phyloP scores from a whole-genome alignment of 2,888 invertebrate genomes.

The Leptopterna dolabrata region DNA sequence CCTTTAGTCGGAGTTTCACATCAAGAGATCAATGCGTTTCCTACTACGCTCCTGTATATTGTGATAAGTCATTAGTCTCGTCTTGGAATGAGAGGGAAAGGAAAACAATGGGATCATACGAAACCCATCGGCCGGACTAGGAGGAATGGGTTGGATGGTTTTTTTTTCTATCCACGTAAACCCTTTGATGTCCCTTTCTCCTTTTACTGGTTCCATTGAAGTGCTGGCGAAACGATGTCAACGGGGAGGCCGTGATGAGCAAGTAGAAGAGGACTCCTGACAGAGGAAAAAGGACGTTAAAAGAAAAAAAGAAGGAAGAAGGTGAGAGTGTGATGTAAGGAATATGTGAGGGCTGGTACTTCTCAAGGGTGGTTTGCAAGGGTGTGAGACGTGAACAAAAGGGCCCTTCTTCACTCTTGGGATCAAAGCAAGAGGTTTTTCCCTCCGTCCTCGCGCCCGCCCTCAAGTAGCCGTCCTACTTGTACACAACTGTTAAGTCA shows the following conservation, averaged over 20 bases:
- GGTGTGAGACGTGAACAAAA: slow-evolving; percentile 49
- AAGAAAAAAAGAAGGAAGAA: slow-evolving; percentile 3
- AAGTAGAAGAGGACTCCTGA: slow-evolving; percentile 7
- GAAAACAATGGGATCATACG: slow-evolving; percentile 39
- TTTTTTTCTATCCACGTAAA: neutral
- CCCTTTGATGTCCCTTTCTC: slow-evolving; percentile 21
- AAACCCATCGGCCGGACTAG: slow-evolving; percentile 1
- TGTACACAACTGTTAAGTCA: slow-evolving; percentile 48
- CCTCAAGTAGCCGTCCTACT: slow-evolving; percentile 49
- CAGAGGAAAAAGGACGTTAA: slow-evolving; percentile 5
- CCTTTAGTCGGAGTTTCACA: too few species aligned
- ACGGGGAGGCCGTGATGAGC: slow-evolving; percentile 37
- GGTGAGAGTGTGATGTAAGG: slow-evolving; percentile 42
- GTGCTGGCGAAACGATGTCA: slow-evolving; percentile 39
- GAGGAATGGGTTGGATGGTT: slow-evolving; percentile 26
- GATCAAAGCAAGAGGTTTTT: slow-evolving; percentile 46
- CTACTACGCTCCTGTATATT: neutral
- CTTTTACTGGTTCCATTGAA: slow-evolving; percentile 6
- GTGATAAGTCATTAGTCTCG: slow-evolving; percentile 25
- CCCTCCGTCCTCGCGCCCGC: slow-evolving; percentile 7
- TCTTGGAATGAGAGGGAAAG: neutral
- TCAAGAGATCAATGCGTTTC: neutral
- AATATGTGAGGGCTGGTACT: slow-evolving; percentile 27
- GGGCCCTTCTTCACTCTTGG: slow-evolving; percentile 17
- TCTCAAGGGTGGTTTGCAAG: slow-evolving; percentile 44